These are phyloP conservation scores for Rhizomys pruinosus DNA, from an alignment of 2,113 vertebrate genomes.

Conservation along the genomic window DNA sequence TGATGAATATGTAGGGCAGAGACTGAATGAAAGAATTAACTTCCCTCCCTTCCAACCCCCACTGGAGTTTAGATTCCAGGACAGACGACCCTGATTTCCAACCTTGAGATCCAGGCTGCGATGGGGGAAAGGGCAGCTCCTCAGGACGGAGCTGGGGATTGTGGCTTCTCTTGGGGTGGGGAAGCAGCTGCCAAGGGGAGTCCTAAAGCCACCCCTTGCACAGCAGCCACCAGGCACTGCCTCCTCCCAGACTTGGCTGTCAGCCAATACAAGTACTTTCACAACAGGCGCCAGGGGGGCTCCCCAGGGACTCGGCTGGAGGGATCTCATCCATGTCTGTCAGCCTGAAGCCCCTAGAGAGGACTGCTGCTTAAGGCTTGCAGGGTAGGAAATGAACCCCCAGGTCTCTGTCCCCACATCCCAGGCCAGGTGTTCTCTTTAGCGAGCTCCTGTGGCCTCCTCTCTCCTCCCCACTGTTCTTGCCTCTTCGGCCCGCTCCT, in stretches of 20 bases:
- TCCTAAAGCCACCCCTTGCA: background rate
- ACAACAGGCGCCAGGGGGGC: constrained; percentile 79
- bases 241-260: constrained; percentile 59
- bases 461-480: constrained; percentile 13
- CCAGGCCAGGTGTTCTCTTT: background rate
- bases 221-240: background rate
- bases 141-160: background rate
- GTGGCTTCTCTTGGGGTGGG: background rate
- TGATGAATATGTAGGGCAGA: background rate
- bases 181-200: constrained; percentile 20
- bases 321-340: constrained; percentile 62
- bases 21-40: constrained; percentile 20
- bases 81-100: constrained; percentile 7
- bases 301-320: constrained; percentile 76
- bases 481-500: background rate
- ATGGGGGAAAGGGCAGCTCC: background rate
- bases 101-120: background rate
- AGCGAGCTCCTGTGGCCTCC: background rate
- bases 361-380: background rate
- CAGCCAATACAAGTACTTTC: constrained; percentile 86
- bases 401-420: background rate
- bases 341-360: background rate
- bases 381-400: constrained; percentile 22
- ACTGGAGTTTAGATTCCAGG: constrained; percentile 29
- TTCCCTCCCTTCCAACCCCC: background rate